phyloP scores from a whole-genome alignment of 2,797 vertebrate species.

The Eidolon dupreanum region DNA sequence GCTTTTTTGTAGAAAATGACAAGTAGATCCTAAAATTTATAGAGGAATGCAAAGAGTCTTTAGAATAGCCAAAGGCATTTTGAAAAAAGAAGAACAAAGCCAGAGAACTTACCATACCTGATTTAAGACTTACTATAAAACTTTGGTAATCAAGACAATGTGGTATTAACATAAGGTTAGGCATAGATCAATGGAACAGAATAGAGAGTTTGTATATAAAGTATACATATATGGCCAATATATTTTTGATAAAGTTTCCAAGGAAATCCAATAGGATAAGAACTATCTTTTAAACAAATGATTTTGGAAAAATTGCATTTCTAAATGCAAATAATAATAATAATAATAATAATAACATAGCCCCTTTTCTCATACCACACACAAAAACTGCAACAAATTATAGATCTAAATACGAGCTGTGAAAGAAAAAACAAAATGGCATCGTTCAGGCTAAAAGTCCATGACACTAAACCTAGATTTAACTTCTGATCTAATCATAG shows the following conservation, averaged over 20 bases:
- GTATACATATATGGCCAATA: background rate
- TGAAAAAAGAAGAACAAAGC: background rate
- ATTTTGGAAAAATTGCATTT: background rate
- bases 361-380: background rate
- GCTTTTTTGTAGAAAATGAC: background rate
- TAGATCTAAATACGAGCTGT: background rate
- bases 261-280: background rate
- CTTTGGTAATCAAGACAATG: background rate
- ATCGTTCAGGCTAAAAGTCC: background rate
- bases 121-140: background rate
- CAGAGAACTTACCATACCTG: background rate
- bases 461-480: background rate
- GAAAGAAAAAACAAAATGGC: background rate
- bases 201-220: background rate
- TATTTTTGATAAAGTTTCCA: background rate
- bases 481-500: background rate
- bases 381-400: background rate
- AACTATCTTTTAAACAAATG: slow-evolving; percentile 5
- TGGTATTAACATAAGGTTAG: background rate
- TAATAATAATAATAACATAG: background rate
- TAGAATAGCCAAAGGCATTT: background rate
- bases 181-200: background rate
- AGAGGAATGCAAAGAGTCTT: background rate
- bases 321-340: background rate
- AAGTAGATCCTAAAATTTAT: background rate